These are phyloP conservation scores for Mormyrops attenuatus DNA, from an alignment of 2,797 vertebrate species.

Conservation along the genomic window DNA sequence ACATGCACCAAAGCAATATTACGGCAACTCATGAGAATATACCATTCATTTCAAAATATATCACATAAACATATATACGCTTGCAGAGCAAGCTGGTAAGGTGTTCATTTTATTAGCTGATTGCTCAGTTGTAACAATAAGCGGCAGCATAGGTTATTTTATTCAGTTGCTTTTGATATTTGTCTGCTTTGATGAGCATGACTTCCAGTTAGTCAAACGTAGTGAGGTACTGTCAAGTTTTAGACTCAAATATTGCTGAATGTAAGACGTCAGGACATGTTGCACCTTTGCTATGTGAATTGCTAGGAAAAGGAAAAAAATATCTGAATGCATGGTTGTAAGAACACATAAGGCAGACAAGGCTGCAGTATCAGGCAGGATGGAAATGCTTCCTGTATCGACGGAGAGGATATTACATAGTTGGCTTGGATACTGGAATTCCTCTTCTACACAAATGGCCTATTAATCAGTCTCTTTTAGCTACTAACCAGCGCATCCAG, in stretches of 20 bases:
- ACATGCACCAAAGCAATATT: not conserved
- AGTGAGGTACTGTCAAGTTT: not conserved
- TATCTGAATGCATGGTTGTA: not conserved
- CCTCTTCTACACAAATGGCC: not conserved
- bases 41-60: not conserved
- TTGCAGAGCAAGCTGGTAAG: not conserved
- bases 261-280: not conserved
- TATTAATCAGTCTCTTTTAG: conserved; percentile 1
- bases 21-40: not conserved
- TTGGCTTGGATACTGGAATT: not conserved
- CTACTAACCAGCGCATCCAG: not conserved
- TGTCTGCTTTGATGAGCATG: not conserved
- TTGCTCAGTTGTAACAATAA: not conserved
- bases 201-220: not conserved
- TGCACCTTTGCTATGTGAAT: not conserved
- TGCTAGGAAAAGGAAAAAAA: not conserved
- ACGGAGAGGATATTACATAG: not conserved
- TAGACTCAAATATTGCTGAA: not conserved
- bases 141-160: not conserved
- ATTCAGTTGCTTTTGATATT: not conserved
- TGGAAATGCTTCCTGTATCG: not conserved
- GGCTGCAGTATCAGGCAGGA: not conserved
- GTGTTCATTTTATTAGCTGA: not conserved
- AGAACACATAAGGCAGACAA: not conserved
- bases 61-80: not conserved